Conservation (phyloP, 2,888 invertebrate species). For the Uropetala carovei region DNA sequence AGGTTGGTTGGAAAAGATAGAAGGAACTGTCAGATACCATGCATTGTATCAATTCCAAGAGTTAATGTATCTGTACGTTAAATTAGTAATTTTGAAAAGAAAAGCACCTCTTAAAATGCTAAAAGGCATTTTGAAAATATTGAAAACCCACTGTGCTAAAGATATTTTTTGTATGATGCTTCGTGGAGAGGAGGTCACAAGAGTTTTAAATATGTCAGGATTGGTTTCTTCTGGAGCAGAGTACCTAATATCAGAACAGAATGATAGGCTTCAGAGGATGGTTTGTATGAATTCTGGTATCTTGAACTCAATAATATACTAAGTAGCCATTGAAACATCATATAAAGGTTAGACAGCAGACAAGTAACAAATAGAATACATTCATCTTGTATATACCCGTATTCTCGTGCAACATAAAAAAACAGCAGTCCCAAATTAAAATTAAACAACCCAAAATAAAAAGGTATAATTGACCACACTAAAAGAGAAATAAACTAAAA, state of each 20-base stretch:
- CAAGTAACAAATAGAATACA: too few relatives aligned
- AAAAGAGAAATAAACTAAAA: too few relatives aligned
- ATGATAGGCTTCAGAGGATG: background rate
- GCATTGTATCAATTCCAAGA: background rate
- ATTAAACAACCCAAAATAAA: too few relatives aligned
- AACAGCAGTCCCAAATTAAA: too few relatives aligned
- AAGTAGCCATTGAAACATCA: background rate
- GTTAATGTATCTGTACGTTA: background rate
- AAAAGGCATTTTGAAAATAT: background rate
- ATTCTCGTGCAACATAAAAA: too few relatives aligned
- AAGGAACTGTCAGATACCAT: background rate
- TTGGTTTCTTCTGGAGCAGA: background rate
- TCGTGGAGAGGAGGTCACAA: conserved; percentile 32
- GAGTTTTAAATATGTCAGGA: background rate
- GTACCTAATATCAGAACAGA: background rate
- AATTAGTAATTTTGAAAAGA: background rate
- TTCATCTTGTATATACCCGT: too few relatives aligned
- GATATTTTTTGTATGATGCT: conserved; percentile 4
- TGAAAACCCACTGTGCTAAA: conserved; percentile 5
- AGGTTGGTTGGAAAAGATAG: background rate
- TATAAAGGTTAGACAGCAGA: background rate
- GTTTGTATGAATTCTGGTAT: background rate
- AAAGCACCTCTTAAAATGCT: background rate
- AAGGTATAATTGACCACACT: too few relatives aligned
- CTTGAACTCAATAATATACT: background rate